Conservation (phyloP, 2,888 invertebrate genomes). For the Thereva unica region DNA sequence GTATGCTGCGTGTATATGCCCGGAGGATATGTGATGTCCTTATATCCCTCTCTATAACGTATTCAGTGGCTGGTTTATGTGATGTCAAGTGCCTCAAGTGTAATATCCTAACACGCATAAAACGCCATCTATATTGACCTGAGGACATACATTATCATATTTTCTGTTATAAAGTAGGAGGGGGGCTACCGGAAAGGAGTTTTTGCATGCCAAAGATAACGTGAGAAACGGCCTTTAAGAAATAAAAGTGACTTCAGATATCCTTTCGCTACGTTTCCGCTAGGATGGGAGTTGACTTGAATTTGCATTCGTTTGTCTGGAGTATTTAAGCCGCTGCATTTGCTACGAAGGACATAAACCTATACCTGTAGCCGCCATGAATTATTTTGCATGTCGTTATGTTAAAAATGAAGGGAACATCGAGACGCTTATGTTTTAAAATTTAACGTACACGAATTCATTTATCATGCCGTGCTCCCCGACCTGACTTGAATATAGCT, state of each 20-base stretch:
- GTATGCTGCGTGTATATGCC: slow-evolving; percentile 10
- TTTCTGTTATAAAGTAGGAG: slow-evolving; percentile 20
- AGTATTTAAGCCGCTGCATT: not conserved
- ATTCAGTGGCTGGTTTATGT: slow-evolving; percentile 41
- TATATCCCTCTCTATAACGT: slow-evolving; percentile 38
- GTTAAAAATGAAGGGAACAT: not conserved
- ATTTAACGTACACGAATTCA: slow-evolving; percentile 12
- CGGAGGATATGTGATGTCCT: slow-evolving; percentile 32
- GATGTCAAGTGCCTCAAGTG: slow-evolving; percentile 41
- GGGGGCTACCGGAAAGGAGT: slow-evolving; percentile 11
- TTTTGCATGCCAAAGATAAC: slow-evolving; percentile 34
- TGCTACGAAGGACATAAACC: not conserved
- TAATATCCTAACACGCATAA: slow-evolving; percentile 42
- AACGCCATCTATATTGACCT: slow-evolving; percentile 40
- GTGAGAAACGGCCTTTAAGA: slow-evolving; percentile 33
- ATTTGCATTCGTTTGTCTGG: not conserved
- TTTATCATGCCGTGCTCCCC: slow-evolving; percentile 18
- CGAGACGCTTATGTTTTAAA: slow-evolving; percentile 10
- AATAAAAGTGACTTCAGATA: slow-evolving; percentile 32
- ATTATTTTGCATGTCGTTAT: not conserved
- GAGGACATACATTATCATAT: slow-evolving; percentile 41
- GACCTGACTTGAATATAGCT: not conserved
- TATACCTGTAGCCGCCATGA: not conserved
- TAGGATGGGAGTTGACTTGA: not conserved
- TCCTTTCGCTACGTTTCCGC: not conserved